A percentile compares a stretch with the other conserved stretches of the same genome.
Evolutionary conservation across 2,113 vertebrate genomes (phyloP).

Genomic region (Thryonomys swinderianus): DNA sequence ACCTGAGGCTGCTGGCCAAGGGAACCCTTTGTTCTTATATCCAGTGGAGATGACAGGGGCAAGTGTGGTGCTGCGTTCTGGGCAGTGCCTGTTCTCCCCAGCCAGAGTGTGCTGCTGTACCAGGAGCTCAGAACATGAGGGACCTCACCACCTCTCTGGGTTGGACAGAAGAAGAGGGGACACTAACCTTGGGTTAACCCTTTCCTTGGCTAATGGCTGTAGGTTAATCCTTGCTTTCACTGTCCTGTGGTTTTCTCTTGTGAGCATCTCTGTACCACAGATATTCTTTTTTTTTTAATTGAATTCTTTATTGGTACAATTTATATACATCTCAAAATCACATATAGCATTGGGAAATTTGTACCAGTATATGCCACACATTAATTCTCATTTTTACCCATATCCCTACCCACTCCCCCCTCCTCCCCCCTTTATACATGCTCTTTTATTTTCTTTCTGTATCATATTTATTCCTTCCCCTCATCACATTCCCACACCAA

Average conservation of each 20-base stretch:
- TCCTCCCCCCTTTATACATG: too few species aligned
- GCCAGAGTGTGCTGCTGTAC: not conserved
- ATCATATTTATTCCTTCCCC: too few species aligned
- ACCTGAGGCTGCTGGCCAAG: not conserved
- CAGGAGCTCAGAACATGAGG: not conserved
- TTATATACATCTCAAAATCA: too few species aligned
- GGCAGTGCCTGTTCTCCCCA: not conserved
- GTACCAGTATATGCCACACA: too few species aligned
- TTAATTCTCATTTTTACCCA: too few species aligned
- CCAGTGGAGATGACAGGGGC: not conserved
- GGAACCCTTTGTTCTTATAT: not conserved
- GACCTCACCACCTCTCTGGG: not conserved
- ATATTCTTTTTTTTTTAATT: too few species aligned
- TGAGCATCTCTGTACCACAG: not conserved
- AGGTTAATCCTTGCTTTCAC: not conserved
- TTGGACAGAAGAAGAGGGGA: not conserved
- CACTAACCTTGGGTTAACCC: not conserved
- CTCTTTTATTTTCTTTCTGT: too few species aligned
- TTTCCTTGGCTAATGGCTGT: not conserved
- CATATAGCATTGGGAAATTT: too few species aligned
- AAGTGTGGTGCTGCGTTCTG: not conserved
- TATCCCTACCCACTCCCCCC: too few species aligned
- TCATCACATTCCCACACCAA: too few species aligned
- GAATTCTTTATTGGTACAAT: too few species aligned
- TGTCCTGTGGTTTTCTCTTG: not conserved